phyloP scores from a whole-genome alignment of 2,113 vertebrate species.

The Dipodomys stephensi region DNA sequence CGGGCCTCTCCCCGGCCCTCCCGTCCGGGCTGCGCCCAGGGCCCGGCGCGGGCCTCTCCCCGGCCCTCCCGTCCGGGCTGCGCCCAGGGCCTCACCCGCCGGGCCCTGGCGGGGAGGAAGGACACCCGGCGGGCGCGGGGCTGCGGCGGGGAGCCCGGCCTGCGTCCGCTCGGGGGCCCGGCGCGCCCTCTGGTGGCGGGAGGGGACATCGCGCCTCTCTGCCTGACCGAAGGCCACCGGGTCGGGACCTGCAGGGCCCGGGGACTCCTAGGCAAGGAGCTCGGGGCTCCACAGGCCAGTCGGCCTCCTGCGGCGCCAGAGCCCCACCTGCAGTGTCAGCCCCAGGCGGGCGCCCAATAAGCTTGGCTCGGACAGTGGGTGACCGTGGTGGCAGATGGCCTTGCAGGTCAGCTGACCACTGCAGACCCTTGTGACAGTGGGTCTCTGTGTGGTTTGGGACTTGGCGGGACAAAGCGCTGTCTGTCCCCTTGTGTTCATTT shows the following conservation, averaged over 20 bases:
- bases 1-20: too few relatives aligned
- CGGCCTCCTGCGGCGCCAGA: fast-evolving
- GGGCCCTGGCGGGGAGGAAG: too few relatives aligned
- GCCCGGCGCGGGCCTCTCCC: too few relatives aligned
- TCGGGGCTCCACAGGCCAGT: neutral
- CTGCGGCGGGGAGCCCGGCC: neutral
- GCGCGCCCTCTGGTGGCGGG: slow-evolving; percentile 52
- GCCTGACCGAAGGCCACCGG: neutral
- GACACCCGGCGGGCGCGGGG: too few relatives aligned
- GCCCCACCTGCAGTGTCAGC: neutral
- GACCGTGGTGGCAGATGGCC: neutral
- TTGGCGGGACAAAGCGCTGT: neutral
- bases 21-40: too few relatives aligned
- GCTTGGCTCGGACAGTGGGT: neutral
- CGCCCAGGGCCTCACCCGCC: too few relatives aligned
- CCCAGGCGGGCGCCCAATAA: fast-evolving
- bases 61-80: too few relatives aligned
- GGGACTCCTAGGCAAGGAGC: neutral
- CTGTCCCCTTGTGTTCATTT: neutral
- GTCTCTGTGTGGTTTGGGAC: neutral
- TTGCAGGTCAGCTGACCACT: neutral
- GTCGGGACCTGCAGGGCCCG: neutral
- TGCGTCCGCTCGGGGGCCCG: fast-evolving
- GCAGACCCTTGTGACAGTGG: fast-evolving
- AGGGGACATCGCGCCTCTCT: neutral